Percentiles rank a stretch among this genome's conserved stretches.
Conservation (phyloP, 2,888 invertebrate genomes). For the Pseudococcus viburni region DNA sequence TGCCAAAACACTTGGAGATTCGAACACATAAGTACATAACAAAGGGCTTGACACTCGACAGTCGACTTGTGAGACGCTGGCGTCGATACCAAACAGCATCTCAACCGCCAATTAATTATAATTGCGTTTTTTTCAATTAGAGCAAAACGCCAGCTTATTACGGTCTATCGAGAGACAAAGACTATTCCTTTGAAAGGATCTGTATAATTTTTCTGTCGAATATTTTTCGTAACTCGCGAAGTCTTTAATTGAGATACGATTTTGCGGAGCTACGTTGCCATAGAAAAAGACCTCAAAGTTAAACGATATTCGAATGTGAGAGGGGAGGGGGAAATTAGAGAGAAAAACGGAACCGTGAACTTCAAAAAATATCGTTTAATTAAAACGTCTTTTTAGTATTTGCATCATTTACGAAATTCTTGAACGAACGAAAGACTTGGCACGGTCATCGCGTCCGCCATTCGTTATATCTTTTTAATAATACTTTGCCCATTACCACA, state of each 20-base stretch:
- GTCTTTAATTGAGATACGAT: background rate
- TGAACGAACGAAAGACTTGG: conserved; percentile 42
- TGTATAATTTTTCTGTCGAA: no score
- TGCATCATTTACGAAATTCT: conserved; percentile 47
- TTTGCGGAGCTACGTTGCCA: no score
- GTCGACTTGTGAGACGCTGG: background rate
- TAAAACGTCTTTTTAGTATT: conserved; percentile 26
- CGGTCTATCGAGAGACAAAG: conserved; percentile 45
- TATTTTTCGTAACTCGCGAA: background rate
- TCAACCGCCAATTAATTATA: conserved; percentile 51
- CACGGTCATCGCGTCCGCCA: background rate
- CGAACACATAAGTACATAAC: background rate
- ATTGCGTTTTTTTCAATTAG: conserved; percentile 57
- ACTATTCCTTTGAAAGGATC: conserved; percentile 14
- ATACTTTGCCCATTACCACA: background rate
- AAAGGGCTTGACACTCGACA: background rate
- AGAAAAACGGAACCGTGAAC: conserved; percentile 34
- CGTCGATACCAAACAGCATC: background rate
- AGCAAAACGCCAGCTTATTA: conserved; percentile 29
- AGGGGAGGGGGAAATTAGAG: no score
- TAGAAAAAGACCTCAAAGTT: background rate
- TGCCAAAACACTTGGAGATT: background rate
- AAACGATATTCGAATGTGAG: background rate
- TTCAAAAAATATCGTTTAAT: conserved; percentile 53
- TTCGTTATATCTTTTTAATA: background rate